Conservation (phyloP, 2,797 vertebrate genomes). For the Manis crassicaudata region DNA sequence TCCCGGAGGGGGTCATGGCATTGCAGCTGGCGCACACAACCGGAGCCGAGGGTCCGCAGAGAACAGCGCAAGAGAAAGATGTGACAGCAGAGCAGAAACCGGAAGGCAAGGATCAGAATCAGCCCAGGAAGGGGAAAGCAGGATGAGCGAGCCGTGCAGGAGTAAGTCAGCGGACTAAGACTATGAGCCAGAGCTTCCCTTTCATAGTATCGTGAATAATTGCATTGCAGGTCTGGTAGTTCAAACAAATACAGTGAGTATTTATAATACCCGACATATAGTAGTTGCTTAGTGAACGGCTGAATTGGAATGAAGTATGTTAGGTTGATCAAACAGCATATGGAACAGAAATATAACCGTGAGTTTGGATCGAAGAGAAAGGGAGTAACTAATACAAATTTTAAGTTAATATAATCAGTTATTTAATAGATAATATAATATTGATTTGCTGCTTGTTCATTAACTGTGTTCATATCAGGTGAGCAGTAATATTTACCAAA, state of each 20-base stretch:
- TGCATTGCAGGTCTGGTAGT: neutral
- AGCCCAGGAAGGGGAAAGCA: slow-evolving; percentile 19
- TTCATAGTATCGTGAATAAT: neutral
- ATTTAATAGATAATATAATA: neutral
- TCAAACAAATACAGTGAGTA: neutral
- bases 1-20: neutral
- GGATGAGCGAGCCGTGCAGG: neutral
- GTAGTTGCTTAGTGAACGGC: neutral
- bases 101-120: slow-evolving; percentile 16
- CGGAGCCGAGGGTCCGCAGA: neutral
- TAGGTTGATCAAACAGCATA: neutral
- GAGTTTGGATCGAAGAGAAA: neutral
- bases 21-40: neutral
- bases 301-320: neutral
- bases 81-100: neutral
- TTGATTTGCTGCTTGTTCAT: neutral
- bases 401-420: slow-evolving; percentile 1
- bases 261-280: neutral
- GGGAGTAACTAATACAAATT: neutral
- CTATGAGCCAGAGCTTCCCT: neutral
- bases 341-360: neutral
- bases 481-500: slow-evolving; percentile 33
- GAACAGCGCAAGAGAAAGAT: neutral
- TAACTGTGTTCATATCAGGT: neutral
- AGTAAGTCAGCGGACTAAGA: neutral